These are phyloP conservation scores for Sylvilagus bachmani DNA, from an alignment of 2,113 vertebrate species.

Conservation along the genomic window DNA sequence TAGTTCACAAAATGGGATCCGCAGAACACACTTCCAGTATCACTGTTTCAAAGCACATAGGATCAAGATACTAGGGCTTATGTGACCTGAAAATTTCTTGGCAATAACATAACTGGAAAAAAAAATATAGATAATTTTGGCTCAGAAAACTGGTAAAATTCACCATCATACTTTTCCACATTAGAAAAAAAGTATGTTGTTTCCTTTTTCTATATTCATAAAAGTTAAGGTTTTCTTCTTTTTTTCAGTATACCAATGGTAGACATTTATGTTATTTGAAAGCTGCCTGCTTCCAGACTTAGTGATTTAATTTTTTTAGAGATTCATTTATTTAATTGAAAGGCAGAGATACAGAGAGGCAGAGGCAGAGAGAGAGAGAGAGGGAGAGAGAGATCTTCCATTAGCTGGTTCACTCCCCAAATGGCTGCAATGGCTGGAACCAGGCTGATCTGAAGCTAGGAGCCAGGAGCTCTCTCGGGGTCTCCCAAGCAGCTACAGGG, in stretches of 20 bases:
- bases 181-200: not conserved
- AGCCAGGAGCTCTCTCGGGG: too few relatives aligned
- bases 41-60: not conserved
- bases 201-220: not conserved
- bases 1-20: not conserved
- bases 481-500: too few relatives aligned
- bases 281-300: slow-evolving; percentile 60
- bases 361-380: too few relatives aligned
- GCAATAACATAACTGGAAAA: not conserved
- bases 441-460: too few relatives aligned
- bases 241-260: slow-evolving; percentile 42
- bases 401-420: too few relatives aligned
- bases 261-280: slow-evolving; percentile 73
- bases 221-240: not conserved
- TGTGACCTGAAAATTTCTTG: not conserved
- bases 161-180: not conserved
- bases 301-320: not conserved
- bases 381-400: too few relatives aligned
- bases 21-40: not conserved
- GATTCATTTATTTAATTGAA: too few relatives aligned
- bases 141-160: not conserved
- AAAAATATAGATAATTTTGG: not conserved
- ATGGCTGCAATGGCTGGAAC: too few relatives aligned
- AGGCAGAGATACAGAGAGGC: too few relatives aligned
- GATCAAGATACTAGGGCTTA: not conserved